phyloP scores from a whole-genome alignment of 2,113 vertebrate genomes.

The Callocephalon fimbriatum region DNA sequence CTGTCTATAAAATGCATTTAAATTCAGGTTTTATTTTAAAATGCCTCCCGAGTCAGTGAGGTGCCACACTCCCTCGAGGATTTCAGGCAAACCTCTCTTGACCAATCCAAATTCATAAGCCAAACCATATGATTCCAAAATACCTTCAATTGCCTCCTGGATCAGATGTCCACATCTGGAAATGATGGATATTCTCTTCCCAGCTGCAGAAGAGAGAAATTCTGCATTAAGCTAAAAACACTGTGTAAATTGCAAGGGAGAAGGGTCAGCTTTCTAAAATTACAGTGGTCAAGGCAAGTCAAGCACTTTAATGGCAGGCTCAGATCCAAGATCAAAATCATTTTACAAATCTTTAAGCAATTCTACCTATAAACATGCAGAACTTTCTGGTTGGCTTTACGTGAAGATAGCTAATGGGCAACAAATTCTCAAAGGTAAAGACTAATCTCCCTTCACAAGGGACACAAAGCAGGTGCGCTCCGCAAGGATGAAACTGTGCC shows the following conservation, averaged over 20 bases:
- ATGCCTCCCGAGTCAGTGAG: not conserved
- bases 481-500: not conserved
- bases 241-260: not conserved
- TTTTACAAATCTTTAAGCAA: slow-evolving; percentile 29
- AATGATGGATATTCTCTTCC: slow-evolving; percentile 19
- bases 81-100: slow-evolving; percentile 19
- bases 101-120: slow-evolving; percentile 43
- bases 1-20: slow-evolving; percentile 47
- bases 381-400: not conserved
- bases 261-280: slow-evolving; percentile 52
- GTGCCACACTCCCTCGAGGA: not conserved
- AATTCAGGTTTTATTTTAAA: slow-evolving; percentile 61
- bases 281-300: slow-evolving; percentile 2
- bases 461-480: slow-evolving; percentile 32
- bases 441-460: slow-evolving; percentile 26
- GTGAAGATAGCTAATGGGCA: not conserved
- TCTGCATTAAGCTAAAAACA: slow-evolving; percentile 24
- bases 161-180: slow-evolving; percentile 52
- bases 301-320: slow-evolving; percentile 43
- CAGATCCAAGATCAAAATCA: slow-evolving; percentile 25
- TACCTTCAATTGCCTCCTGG: slow-evolving; percentile 42
- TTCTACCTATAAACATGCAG: not conserved
- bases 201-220: slow-evolving; percentile 53
- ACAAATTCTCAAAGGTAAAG: not conserved
- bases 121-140: slow-evolving; percentile 43